A percentile compares a stretch with the other conserved stretches of the same genome.
These are phyloP conservation scores for Macquaria australasica DNA, from an alignment of 2,113 vertebrate species.

Conservation along the genomic window DNA sequence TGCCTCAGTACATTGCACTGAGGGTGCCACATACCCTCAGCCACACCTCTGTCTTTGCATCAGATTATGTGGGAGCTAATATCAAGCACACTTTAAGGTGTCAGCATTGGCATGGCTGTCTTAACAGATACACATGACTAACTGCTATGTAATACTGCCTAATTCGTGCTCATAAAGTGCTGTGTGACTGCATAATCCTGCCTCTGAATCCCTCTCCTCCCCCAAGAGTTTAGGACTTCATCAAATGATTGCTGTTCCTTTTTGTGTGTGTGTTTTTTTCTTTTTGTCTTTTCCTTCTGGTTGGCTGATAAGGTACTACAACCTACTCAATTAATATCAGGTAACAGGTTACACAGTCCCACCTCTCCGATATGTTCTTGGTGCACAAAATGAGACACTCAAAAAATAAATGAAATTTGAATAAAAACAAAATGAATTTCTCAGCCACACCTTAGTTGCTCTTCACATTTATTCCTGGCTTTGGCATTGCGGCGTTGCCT, in stretches of 20 bases:
- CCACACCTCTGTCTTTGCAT: neutral
- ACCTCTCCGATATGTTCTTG: too few relatives aligned
- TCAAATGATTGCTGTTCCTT: neutral
- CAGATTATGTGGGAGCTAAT: neutral
- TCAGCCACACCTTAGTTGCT: too few relatives aligned
- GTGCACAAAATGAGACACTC: too few relatives aligned
- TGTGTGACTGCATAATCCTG: neutral
- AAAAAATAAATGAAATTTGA: too few relatives aligned
- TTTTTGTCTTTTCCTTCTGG: neutral
- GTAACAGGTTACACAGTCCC: too few relatives aligned
- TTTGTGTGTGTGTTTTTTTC: neutral
- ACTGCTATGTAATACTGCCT: conserved; percentile 7
- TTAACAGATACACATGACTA: neutral
- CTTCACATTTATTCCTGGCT: too few relatives aligned
- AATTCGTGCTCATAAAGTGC: neutral
- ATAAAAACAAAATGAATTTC: too few relatives aligned
- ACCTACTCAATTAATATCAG: too few relatives aligned
- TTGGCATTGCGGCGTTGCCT: too few relatives aligned
- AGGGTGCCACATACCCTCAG: neutral
- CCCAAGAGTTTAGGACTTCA: neutral
- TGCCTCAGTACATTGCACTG: neutral
- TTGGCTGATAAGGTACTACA: conserved; percentile 29
- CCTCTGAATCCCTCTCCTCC: neutral
- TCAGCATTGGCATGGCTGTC: neutral
- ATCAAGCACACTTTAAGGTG: conserved; percentile 1